These are phyloP conservation scores for Byasa hedistus DNA, from an alignment of 2,888 invertebrate genomes.

Conservation along the genomic window DNA sequence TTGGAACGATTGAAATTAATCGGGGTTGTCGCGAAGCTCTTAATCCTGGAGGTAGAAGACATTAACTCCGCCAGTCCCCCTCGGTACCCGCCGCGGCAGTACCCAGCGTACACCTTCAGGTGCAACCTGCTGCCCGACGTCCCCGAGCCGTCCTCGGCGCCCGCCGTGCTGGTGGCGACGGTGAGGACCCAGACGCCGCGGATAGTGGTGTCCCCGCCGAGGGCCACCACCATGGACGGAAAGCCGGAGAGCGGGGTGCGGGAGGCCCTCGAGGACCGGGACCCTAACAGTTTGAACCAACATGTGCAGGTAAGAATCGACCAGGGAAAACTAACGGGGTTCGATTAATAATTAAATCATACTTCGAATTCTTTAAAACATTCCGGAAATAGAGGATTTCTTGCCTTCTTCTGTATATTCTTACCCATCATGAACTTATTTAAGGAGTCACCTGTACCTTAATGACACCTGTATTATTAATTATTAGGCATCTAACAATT, in stretches of 20 bases:
- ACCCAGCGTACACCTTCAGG: conserved; percentile 54
- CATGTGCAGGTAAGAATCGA: conserved; percentile 82
- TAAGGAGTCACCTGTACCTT: too few species aligned
- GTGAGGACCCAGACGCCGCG: conserved; percentile 35
- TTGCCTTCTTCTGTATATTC: too few species aligned
- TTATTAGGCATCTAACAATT: too few species aligned
- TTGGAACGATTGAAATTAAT: too few species aligned
- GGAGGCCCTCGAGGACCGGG: conserved; percentile 83
- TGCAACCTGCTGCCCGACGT: conserved; percentile 54
- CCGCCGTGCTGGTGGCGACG: conserved; percentile 34
- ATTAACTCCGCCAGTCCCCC: conserved; percentile 51
- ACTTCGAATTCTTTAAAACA: too few species aligned
- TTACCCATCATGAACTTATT: too few species aligned
- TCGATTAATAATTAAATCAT: too few species aligned
- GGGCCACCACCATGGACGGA: conserved; percentile 32
- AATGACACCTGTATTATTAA: too few species aligned
- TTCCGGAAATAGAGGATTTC: too few species aligned
- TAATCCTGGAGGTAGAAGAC: conserved; percentile 65
- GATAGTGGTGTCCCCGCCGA: conserved; percentile 43
- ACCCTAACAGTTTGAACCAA: conserved; percentile 84
- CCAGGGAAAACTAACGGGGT: too few species aligned
- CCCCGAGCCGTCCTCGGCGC: conserved; percentile 47
- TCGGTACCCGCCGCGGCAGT: conserved; percentile 49
- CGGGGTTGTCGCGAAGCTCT: background rate
- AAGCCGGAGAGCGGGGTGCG: conserved; percentile 68